Evolutionary conservation across 2,113 vertebrate genomes (phyloP), one percentile per base, ranked within the genome.

Genomic region (Rhodinocichla rosea): DNA sequence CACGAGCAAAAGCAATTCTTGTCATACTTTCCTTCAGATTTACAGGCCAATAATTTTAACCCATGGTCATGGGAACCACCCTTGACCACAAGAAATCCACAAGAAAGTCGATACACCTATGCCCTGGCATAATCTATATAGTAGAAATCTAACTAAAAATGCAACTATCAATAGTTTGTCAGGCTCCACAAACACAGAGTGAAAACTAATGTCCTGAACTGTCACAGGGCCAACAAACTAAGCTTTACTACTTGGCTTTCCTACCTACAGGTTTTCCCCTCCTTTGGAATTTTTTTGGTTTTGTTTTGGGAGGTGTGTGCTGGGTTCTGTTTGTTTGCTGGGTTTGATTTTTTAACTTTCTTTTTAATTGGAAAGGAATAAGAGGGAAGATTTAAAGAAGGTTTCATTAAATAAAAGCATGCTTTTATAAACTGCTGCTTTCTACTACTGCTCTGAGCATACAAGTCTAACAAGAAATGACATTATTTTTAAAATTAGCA

Each of bases 1-100:
- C 74, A 26, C 2, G 76, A 95, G 81, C 57, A 92, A 57, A 91
- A 87, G 89, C 81, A 76, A 87, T 87, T 94, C 84, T 65, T 91
- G 91, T 57, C 81, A 82, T 55, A 49, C n/a, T 42, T 89, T 60
- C 70, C 57, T 89, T 85, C 62, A 83, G 33, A 73, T 76, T 84
- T 94, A 69, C 37, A 94, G n/a, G 42, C 28, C 62, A 88, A 32
- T n/a, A 75, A 40, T 73, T 73, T 56, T 57, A 94, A 92, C 33
- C 13, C 16, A 26, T 37, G 33, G 65, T 37, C 53, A 56, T 30
- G n/a, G 53, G 49, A 94, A 92, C 37, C 75, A 95, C 32, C 47
- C 20, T 37, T 53, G 40, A 24, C 15, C 3, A 11, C 57, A 82
- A 71, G 57, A 84, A 92, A 84, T 37, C 16, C 44, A 28, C 3